These are phyloP conservation scores for Leptinotarsa rubiginosa DNA, from an alignment of 2,888 invertebrate species.

Conservation along the genomic window DNA sequence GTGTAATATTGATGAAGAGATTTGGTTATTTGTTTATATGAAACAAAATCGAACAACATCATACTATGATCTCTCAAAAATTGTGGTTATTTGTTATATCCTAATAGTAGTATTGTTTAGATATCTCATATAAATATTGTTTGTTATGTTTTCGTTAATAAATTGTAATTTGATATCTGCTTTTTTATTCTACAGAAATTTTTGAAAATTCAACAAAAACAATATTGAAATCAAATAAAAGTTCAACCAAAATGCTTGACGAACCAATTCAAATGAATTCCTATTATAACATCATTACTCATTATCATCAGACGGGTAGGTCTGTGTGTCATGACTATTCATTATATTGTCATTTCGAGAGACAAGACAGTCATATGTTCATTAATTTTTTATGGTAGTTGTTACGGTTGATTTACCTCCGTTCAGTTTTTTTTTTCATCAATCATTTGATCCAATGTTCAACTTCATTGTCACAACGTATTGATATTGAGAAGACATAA, in stretches of 20 bases:
- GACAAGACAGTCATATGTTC: neutral
- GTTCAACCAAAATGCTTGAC: neutral
- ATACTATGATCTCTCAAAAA: neutral
- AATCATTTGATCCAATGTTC: too few species aligned
- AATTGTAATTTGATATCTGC: neutral
- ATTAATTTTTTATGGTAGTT: neutral
- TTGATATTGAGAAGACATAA: too few species aligned
- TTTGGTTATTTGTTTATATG: too few species aligned
- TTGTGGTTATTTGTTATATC: neutral
- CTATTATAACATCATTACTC: neutral
- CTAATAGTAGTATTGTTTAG: constrained; percentile 6
- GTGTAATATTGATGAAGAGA: too few species aligned
- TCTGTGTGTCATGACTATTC: neutral
- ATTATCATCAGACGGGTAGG: neutral
- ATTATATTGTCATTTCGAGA: neutral
- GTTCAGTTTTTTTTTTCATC: neutral
- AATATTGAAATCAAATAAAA: neutral
- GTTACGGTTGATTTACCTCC: neutral
- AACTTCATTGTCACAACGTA: too few species aligned
- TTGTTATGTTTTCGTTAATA: constrained; percentile 17
- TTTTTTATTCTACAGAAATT: too few species aligned
- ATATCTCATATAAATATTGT: neutral
- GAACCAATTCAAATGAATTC: neutral
- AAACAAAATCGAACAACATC: neutral
- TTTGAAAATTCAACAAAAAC: neutral